Base-by-base conservation (phyloP, 2,888 invertebrate species). In the Torymus auratus region DNA sequence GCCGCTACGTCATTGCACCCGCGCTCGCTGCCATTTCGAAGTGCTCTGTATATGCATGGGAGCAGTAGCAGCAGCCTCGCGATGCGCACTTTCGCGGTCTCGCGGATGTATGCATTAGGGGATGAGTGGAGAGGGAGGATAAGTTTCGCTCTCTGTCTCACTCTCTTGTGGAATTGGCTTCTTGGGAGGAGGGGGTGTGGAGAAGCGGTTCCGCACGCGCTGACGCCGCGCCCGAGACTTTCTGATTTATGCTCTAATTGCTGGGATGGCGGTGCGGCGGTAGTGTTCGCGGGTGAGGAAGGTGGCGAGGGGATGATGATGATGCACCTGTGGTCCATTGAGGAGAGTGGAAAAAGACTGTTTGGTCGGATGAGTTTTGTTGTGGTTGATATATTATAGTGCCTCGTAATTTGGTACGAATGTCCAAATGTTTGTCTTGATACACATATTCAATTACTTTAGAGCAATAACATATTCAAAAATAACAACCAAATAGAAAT, bases 1-100 rank as follows among this genome's bases (percentile, higher is more conserved):
- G 89, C 87, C 74, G 55, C 76, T 72, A 89, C 88, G 89, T 89
- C 89, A 89, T 89, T 88, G 88, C 88, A 88, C 85, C 88, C 88
- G 84, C 86, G 84, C 74, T 72, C 68, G 13, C 80, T 83, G 86
- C 88, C 84, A 86, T 84, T 86, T 81, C 83, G 83, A 82, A 83
- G 73, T 78, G 82, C 75, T 53, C 78, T 64, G 77, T 77, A 77
- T 72, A 82, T 73, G 74, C 67, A 77, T 79, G 28, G 28, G 28
- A 28, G 28, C 28, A 28, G 28, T 28, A 28, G 28, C 28, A 28
- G 28, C 28, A 28, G 28, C 28, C 28, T 28, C 3, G 28, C 76
- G 74, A 80, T 78, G 74, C 53, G 68, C 82, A 78, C 78, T 82
- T 74, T 78, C 62, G 74, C 70, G 65, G 53, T 75, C 80, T 73